These are phyloP conservation scores for Epirrita christyi DNA, from an alignment of 2,888 invertebrate species.

Conservation along the genomic window DNA sequence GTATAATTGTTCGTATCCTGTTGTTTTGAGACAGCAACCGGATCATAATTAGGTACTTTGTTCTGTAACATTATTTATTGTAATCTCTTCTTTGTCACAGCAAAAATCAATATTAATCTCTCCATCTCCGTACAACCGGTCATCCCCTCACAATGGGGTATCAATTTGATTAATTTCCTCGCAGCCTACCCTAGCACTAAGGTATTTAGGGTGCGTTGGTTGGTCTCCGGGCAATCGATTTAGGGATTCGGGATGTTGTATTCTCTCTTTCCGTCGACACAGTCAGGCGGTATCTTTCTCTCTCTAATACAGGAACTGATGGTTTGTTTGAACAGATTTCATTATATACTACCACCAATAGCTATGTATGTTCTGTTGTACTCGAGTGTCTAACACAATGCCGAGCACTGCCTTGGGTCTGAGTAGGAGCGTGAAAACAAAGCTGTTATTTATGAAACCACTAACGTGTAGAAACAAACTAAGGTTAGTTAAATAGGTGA, in stretches of 20 bases:
- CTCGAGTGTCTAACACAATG: background rate
- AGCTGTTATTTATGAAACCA: background rate
- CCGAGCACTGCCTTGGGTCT: background rate
- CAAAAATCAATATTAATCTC: background rate
- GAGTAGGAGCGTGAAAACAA: background rate
- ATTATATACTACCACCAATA: constrained; percentile 47
- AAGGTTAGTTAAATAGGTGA: constrained; percentile 16
- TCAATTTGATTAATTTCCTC: constrained; percentile 45
- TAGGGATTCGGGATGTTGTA: constrained; percentile 67
- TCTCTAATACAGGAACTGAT: constrained; percentile 50
- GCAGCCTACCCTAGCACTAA: constrained; percentile 61
- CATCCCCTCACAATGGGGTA: constrained; percentile 35
- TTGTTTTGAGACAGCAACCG: background rate
- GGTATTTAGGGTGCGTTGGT: constrained; percentile 66
- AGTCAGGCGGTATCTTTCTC: constrained; percentile 48
- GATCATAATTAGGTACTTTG: background rate
- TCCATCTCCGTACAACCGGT: constrained; percentile 18
- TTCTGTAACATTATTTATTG: background rate
- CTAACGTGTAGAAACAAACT: constrained; percentile 6
- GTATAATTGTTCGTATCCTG: background rate
- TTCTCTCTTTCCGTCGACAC: constrained; percentile 55
- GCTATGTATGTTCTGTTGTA: background rate
- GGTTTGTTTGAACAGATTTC: constrained; percentile 66
- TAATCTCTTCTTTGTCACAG: background rate
- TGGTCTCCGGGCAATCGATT: constrained; percentile 74